Conservation (phyloP, 2,797 vertebrate genomes). For the Limnodromus scolopaceus region DNA sequence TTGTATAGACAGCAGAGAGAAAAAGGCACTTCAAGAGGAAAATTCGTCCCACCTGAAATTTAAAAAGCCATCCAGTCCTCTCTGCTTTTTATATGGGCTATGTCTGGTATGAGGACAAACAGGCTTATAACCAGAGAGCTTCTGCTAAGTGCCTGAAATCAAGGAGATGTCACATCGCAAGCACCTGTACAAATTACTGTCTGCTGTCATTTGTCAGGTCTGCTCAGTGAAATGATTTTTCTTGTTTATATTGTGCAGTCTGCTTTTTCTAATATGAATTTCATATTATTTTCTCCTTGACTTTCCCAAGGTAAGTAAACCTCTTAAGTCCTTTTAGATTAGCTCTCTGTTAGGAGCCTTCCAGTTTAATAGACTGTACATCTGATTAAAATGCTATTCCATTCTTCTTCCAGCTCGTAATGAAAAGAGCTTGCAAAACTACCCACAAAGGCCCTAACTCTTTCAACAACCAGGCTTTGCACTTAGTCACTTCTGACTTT, state of each 20-base stretch:
- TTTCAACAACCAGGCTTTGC: background rate
- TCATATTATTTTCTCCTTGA: constrained; percentile 11
- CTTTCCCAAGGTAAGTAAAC: background rate
- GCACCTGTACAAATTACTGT: constrained; percentile 2
- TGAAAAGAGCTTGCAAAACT: background rate
- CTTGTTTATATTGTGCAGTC: background rate
- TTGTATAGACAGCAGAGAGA: background rate
- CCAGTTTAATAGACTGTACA: background rate
- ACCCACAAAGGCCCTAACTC: background rate
- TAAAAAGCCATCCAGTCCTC: background rate
- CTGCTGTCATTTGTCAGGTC: constrained; percentile 21
- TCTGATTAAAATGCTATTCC: constrained; percentile 17
- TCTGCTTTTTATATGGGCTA: background rate
- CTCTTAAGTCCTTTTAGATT: background rate
- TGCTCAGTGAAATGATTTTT: constrained; percentile 3
- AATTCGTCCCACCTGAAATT: background rate
- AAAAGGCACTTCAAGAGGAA: background rate
- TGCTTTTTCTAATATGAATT: constrained; percentile 4
- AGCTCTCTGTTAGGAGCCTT: background rate
- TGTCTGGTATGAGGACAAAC: constrained; percentile 26
- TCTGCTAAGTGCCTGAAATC: constrained; percentile 42
- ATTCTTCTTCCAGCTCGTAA: background rate
- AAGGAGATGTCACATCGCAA: background rate
- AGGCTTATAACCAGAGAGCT: constrained; percentile 15
- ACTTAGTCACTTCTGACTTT: background rate